A percentile compares a stretch with the other conserved stretches of the same genome.
Conservation (phyloP, 1,140 invertebrate species). For the Littorina saxatilis region DNA sequence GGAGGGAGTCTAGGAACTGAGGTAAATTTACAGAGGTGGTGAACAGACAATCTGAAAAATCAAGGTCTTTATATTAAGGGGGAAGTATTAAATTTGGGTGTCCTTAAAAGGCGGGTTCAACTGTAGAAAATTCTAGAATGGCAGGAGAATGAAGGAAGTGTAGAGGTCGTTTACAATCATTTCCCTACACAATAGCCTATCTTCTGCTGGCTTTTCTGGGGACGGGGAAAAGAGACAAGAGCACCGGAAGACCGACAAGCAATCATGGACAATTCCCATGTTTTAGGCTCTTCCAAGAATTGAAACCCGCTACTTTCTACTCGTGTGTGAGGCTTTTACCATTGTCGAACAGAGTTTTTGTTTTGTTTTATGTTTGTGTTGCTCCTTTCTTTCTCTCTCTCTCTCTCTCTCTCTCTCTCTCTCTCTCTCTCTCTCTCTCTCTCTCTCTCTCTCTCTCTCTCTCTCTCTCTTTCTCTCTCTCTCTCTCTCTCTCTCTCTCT, state of each 20-base stretch:
- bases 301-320: no score
- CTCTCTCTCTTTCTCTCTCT: not conserved
- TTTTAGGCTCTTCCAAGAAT: no score
- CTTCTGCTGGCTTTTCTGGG: not conserved
- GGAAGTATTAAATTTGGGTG: no score
- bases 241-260: no score
- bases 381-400: not conserved
- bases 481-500: not conserved
- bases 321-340: no score
- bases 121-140: not conserved
- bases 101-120: no score
- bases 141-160: not conserved
- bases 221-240: not conserved
- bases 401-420: not conserved
- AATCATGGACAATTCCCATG: no score
- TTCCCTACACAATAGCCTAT: slow-evolving; percentile 23
- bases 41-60: no score
- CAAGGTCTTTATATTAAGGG: no score
- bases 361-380: not conserved
- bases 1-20: no score
- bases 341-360: no score
- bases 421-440: not conserved
- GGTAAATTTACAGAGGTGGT: no score
- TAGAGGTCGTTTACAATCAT: not conserved
- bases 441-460: not conserved